A percentile compares a stretch with the other conserved stretches of the same genome.
Evolutionary conservation across 2,888 invertebrate species (phyloP).

Genomic region (Molorchus minor): DNA sequence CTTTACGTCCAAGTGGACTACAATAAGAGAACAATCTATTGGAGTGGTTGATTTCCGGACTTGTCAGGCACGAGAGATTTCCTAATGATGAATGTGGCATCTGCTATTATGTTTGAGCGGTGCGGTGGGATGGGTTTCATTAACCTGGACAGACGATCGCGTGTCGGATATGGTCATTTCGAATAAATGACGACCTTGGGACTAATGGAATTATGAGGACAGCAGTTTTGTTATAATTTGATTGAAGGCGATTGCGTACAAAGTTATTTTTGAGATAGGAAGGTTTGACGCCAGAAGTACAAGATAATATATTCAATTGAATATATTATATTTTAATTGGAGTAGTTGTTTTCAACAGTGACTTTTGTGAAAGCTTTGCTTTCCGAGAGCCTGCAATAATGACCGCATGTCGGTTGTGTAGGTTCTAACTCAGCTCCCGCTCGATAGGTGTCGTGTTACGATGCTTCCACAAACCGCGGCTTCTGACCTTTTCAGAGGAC

Average conservation of each 20-base stretch:
- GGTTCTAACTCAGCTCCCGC: too few relatives aligned
- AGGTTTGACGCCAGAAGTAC: too few relatives aligned
- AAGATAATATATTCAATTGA: too few relatives aligned
- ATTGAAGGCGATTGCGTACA: not conserved
- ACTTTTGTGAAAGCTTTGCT: too few relatives aligned
- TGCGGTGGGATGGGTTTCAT: conserved; percentile 1
- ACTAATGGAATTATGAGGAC: conserved; percentile 12
- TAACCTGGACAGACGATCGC: conserved; percentile 8
- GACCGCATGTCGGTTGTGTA: too few relatives aligned
- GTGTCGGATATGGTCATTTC: conserved; percentile 4
- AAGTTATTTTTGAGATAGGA: not conserved
- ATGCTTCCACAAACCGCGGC: too few relatives aligned
- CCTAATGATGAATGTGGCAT: conserved; percentile 1
- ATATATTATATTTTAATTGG: too few relatives aligned
- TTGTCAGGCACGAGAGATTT: conserved; percentile 6
- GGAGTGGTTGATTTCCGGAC: conserved; percentile 26
- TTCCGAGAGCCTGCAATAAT: too few relatives aligned
- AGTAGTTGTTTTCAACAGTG: too few relatives aligned
- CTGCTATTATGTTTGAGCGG: conserved; percentile 5
- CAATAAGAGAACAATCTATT: conserved; percentile 23
- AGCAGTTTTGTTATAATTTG: not conserved
- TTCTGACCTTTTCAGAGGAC: too few relatives aligned
- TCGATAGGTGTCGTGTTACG: too few relatives aligned
- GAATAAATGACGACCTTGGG: conserved; percentile 2
- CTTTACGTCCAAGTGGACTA: conserved; percentile 15